Evolutionary conservation across 2,113 vertebrate species (phyloP), one percentile per base, ranked within the genome.

Genomic region (Petromus typicus): DNA sequence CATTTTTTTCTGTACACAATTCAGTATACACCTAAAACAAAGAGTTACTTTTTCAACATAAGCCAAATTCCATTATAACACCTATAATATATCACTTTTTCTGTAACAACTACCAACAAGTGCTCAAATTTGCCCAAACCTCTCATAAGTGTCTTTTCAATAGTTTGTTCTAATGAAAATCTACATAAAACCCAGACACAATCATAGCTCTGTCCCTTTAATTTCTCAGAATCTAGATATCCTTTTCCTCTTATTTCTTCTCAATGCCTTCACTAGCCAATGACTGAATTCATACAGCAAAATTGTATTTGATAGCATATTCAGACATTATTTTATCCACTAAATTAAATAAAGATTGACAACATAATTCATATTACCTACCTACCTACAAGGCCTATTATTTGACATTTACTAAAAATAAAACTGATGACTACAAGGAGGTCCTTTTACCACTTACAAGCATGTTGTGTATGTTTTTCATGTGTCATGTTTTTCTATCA

Each of bases 11-110:
- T 81, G n/a, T 27, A 80, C 7, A 59, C 34, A 94, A 87, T 56
- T 84, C 57, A 59, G 9, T 73, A 93, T 20, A 12, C 20, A 54
- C 69, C 54, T 67, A 89, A 94, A 27, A 75, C 34, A 94, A 71
- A 87, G 27, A 89, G 61, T 61, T 54, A 37, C 43, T 93, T 92
- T 92, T 85, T 23, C 85, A 92, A 89, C 57, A 86, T 67, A 94
- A 80, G 17, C 34, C 4, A 86, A 51, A 40, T 81, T 45, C 9
- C 40, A 63, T 8, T 92, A 45, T 75, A 86, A 89, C 64, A n/a
- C 6, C 51, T 80, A 84, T 0, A 73, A 88, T 71, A 78, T 78
- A 48, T 32, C 69, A 89, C 89, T 64, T 93, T 90, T 56, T 89
- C 86, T 93, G 78, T 61, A 90, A 86, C 1, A 75, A 80, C 76